Evolutionary conservation across 2,888 invertebrate species (phyloP).

Genomic region (Halictus quadricinctus): DNA sequence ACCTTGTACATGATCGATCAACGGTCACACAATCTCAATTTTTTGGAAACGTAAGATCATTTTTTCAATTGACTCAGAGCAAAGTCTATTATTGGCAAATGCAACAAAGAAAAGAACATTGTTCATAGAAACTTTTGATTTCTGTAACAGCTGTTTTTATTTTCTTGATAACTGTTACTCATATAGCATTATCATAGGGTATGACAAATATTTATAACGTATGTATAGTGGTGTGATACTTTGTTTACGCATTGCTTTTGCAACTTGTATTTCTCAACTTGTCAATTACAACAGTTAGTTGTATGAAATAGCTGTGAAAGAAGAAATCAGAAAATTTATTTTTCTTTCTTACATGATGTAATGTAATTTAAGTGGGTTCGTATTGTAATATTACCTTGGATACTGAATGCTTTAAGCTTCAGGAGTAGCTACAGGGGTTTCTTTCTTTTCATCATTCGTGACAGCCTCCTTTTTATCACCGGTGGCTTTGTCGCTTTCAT

Average conservation of each 20-base stretch:
- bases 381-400: slow-evolving; percentile 55
- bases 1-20: slow-evolving; percentile 32
- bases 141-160: slow-evolving; percentile 64
- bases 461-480: slow-evolving; percentile 77
- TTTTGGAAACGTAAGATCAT: slow-evolving; percentile 45
- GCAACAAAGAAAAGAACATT: slow-evolving; percentile 60
- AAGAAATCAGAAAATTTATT: slow-evolving; percentile 25
- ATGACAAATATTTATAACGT: slow-evolving; percentile 76
- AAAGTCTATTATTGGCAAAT: slow-evolving; percentile 48
- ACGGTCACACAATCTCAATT: slow-evolving; percentile 47
- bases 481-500: slow-evolving; percentile 73
- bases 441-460: slow-evolving; percentile 78
- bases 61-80: slow-evolving; percentile 45
- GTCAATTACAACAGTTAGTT: slow-evolving; percentile 69
- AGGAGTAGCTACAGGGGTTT: slow-evolving; percentile 78
- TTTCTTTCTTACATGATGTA: neutral
- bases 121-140: slow-evolving; percentile 61
- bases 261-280: slow-evolving; percentile 69
- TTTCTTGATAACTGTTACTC: slow-evolving; percentile 71
- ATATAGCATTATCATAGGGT: slow-evolving; percentile 75
- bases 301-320: slow-evolving; percentile 60
- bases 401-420: slow-evolving; percentile 75
- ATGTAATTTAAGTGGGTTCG: neutral
- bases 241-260: slow-evolving; percentile 67
- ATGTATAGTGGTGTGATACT: slow-evolving; percentile 71